Evolutionary conservation across 2,888 invertebrate species (phyloP).

Genomic region (Acrocyrtus sp.): DNA sequence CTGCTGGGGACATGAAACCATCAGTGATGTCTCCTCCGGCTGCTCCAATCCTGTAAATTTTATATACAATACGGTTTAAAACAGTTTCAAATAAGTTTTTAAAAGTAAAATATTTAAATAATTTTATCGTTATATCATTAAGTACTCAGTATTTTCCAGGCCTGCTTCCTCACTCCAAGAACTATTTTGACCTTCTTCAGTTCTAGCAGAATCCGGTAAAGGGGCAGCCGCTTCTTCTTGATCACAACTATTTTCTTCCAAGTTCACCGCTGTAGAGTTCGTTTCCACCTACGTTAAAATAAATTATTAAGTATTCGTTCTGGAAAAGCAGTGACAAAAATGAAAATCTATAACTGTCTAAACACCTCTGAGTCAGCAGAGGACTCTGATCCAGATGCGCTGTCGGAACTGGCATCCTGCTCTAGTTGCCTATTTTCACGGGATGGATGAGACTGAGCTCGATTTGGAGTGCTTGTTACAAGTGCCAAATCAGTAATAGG

Average conservation of each 20-base stretch:
- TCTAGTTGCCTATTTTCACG: constrained; percentile 29
- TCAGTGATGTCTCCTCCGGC: constrained; percentile 4
- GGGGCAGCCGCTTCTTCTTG: not conserved
- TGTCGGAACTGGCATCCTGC: constrained; percentile 19
- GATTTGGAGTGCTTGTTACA: constrained; percentile 37
- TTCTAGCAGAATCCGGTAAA: not conserved
- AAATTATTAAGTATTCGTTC: not conserved
- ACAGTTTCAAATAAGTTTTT: too few relatives aligned
- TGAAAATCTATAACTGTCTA: too few relatives aligned
- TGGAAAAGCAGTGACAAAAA: not conserved
- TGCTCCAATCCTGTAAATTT: constrained; percentile 22
- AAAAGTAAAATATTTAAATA: too few relatives aligned
- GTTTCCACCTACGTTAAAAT: not conserved
- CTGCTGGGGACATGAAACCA: constrained; percentile 24
- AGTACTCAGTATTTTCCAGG: not conserved
- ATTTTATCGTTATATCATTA: too few relatives aligned
- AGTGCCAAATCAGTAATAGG: constrained; percentile 36
- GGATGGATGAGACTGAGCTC: constrained; percentile 19
- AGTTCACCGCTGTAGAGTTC: not conserved
- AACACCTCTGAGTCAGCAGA: constrained; percentile 39
- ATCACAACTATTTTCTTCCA: constrained; percentile 1
- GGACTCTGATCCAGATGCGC: constrained; percentile 29
- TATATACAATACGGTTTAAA: too few relatives aligned
- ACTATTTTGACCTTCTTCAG: not conserved
- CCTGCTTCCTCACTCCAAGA: not conserved